Evolutionary conservation across 2,113 vertebrate genomes (phyloP).

Genomic region (Otolemur garnettii): DNA sequence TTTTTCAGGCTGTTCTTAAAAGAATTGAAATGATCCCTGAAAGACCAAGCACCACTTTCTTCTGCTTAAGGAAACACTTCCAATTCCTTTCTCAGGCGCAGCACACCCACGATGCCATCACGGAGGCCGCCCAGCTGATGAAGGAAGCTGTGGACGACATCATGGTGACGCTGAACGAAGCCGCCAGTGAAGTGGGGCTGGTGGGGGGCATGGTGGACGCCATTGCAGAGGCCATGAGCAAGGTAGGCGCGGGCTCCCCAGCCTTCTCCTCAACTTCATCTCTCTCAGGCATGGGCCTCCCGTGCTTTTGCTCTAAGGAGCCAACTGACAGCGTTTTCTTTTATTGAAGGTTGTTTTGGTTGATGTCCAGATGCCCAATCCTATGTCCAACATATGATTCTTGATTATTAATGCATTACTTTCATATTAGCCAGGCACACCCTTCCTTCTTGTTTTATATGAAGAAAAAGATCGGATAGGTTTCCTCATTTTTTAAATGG

Average conservation of each 20-base stretch:
- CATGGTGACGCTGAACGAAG: conserved; percentile 98
- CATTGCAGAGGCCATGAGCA: conserved; percentile 96
- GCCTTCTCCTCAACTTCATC: accelerated
- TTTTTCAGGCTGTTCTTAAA: conserved; percentile 12
- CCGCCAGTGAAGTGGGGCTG: conserved; percentile 97
- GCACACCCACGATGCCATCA: conserved; percentile 98
- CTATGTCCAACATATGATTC: no score
- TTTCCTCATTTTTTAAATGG: not conserved
- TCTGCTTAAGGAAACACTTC: not conserved
- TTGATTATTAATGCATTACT: not conserved
- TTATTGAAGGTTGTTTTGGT: not conserved
- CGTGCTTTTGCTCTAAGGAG: not conserved
- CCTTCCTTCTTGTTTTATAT: not conserved
- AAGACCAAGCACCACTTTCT: not conserved
- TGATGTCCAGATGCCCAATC: not conserved
- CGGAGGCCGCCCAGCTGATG: conserved; percentile 97
- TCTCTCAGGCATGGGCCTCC: not conserved
- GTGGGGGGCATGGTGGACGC: conserved; percentile 98
- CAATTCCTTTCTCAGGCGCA: conserved; percentile 87
- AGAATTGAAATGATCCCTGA: not conserved
- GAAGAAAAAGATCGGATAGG: not conserved
- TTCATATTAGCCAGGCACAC: not conserved
- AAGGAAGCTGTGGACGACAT: conserved; percentile 99
- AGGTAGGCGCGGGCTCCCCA: conserved; percentile 87
- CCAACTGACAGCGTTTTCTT: not conserved